A percentile compares a stretch with the other conserved stretches of the same genome.
Conservation (phyloP, 2,888 invertebrate species). For the Phragmatobia fuliginosa region DNA sequence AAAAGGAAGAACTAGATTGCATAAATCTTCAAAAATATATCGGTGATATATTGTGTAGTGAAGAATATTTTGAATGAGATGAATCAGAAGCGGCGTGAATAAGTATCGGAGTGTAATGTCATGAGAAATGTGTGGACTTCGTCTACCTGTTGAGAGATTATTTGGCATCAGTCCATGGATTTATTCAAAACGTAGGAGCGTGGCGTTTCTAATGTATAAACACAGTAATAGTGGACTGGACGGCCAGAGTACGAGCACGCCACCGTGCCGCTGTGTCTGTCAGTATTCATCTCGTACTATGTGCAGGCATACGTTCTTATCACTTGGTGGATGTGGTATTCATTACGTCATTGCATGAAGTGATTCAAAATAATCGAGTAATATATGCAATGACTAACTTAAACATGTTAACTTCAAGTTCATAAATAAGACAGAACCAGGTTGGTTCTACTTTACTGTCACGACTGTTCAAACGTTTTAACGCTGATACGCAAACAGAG, state of each 20-base stretch:
- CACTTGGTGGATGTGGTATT: not conserved
- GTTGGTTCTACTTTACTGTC: not conserved
- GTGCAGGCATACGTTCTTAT: not conserved
- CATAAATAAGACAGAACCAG: not conserved
- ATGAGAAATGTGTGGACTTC: constrained; percentile 68
- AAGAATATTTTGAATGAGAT: constrained; percentile 74
- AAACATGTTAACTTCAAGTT: not conserved
- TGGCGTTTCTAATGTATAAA: constrained; percentile 53
- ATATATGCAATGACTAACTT: not conserved
- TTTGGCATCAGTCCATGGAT: constrained; percentile 76
- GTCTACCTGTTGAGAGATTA: constrained; percentile 82
- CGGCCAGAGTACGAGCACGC: constrained; percentile 21
- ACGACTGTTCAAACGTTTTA: not conserved
- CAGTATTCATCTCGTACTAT: constrained; percentile 30
- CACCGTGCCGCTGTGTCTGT: constrained; percentile 59
- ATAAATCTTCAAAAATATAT: constrained; percentile 56
- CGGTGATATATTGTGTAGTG: constrained; percentile 44
- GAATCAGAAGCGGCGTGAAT: constrained; percentile 67
- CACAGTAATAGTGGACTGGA: constrained; percentile 54
- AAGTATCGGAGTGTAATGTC: constrained; percentile 72
- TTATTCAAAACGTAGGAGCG: constrained; percentile 52
- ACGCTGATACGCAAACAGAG: no score
- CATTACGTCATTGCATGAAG: not conserved
- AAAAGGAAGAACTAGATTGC: constrained; percentile 38
- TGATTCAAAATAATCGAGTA: not conserved